Conservation (phyloP, 1,140 invertebrate genomes). For the Saccostrea cuccullata region DNA sequence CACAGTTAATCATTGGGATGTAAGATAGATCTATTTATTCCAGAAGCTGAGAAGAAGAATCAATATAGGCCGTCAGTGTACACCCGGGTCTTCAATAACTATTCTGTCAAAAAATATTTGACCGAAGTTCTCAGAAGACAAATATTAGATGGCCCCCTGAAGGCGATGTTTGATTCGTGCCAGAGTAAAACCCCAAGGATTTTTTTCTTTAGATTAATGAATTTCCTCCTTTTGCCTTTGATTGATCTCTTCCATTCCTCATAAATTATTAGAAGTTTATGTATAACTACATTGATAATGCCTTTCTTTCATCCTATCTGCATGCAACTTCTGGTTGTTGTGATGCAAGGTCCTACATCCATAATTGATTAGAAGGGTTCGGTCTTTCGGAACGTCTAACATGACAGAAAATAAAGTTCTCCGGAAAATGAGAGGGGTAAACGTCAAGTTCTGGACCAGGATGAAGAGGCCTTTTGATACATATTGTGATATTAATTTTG, state of each 20-base stretch:
- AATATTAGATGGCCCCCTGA: not conserved
- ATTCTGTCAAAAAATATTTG: not conserved
- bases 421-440: not conserved
- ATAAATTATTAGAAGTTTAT: constrained; percentile 20
- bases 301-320: not conserved
- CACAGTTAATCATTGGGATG: not conserved
- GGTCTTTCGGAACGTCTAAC: not conserved
- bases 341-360: constrained; percentile 12
- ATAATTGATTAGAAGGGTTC: constrained; percentile 23
- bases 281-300: not conserved
- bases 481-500: not conserved
- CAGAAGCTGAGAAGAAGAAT: not conserved
- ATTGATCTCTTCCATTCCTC: constrained; percentile 8
- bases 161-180: not conserved
- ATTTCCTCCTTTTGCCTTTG: not conserved
- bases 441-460: not conserved
- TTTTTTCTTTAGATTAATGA: not conserved
- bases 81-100: not conserved
- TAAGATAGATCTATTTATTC: constrained; percentile 12
- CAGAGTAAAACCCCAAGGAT: not conserved
- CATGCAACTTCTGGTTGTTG: not conserved
- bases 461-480: not conserved
- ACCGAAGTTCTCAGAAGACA: not conserved
- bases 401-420: constrained; percentile 17
- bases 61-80: not conserved